These are phyloP conservation scores for Eonycteris spelaea DNA, from an alignment of 2,113 vertebrate species.

Conservation along the genomic window DNA sequence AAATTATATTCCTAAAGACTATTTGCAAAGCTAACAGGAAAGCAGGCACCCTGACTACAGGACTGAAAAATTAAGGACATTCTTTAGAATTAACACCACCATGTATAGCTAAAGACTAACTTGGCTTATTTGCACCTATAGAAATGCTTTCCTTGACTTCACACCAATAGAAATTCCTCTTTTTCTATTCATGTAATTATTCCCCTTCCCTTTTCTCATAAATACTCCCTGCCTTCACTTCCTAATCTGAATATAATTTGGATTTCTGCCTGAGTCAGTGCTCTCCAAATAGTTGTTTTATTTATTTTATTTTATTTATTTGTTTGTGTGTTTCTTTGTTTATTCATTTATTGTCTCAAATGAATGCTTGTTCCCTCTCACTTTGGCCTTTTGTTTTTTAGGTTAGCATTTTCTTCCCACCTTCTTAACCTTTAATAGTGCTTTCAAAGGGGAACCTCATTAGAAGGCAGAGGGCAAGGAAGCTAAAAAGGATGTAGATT, in stretches of 20 bases:
- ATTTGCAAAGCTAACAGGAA: not conserved
- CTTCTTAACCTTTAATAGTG: not conserved
- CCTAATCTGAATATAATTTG: not conserved
- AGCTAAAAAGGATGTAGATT: rapidly evolving
- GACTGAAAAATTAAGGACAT: not conserved
- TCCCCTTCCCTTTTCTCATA: not conserved
- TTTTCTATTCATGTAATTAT: not conserved
- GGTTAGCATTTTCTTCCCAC: not conserved
- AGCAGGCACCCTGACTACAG: not conserved
- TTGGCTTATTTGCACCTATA: not conserved
- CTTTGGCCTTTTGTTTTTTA: not conserved
- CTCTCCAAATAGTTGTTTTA: not conserved
- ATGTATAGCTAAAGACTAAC: not conserved
- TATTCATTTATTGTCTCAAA: not conserved
- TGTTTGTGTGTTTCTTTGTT: not conserved
- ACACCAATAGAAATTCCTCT: not conserved
- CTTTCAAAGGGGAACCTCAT: not conserved
- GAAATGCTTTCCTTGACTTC: not conserved
- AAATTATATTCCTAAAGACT: not conserved
- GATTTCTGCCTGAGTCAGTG: not conserved
- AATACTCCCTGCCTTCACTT: not conserved
- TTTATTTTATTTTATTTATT: too few species aligned
- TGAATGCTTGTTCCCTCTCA: not conserved
- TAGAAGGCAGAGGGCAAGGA: not conserved
- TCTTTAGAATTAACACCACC: not conserved